Conservation (phyloP, 2,113 vertebrate genomes). For the Lucifuga dentata region DNA sequence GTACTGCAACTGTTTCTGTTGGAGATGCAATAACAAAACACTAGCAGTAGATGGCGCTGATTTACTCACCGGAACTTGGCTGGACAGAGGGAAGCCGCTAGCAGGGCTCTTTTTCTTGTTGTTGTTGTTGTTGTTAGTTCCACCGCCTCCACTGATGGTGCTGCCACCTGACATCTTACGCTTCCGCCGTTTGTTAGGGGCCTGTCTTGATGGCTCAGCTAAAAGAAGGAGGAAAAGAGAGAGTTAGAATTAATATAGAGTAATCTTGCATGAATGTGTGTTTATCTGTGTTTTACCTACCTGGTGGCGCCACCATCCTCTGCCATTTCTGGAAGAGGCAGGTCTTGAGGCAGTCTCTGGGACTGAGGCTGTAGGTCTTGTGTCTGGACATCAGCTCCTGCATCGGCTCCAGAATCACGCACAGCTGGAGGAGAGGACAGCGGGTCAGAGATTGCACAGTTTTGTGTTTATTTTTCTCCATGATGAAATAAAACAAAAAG, state of each 20-base stretch:
- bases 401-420: slow-evolving; percentile 99
- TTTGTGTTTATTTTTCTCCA: not conserved
- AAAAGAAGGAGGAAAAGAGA: not conserved
- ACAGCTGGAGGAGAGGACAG: slow-evolving; percentile 84
- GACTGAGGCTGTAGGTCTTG: slow-evolving; percentile 99
- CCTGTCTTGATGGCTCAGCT: slow-evolving; percentile 96
- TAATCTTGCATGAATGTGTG: not conserved
- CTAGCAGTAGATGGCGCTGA: slow-evolving; percentile 72
- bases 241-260: not conserved
- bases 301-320: slow-evolving; percentile 98
- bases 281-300: slow-evolving; percentile 66
- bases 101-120: slow-evolving; percentile 99
- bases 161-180: slow-evolving; percentile 98
- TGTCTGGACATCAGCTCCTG: slow-evolving; percentile 99
- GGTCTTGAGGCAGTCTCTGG: slow-evolving; percentile 98
- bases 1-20: not conserved
- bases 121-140: slow-evolving; percentile 95
- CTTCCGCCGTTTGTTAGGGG: slow-evolving; percentile 97
- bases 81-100: slow-evolving; percentile 97
- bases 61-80: slow-evolving; percentile 98
- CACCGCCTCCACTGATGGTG: slow-evolving; percentile 94
- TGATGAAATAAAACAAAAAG: not conserved
- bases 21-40: not conserved
- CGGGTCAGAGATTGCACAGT: slow-evolving; percentile 7
- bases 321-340: slow-evolving; percentile 99